Percentiles rank a stretch among this genome's conserved stretches.
Evolutionary conservation across 53 echinoderm and acorn worm species (phyloP).

Genomic region (Apostichopus leukothele): DNA sequence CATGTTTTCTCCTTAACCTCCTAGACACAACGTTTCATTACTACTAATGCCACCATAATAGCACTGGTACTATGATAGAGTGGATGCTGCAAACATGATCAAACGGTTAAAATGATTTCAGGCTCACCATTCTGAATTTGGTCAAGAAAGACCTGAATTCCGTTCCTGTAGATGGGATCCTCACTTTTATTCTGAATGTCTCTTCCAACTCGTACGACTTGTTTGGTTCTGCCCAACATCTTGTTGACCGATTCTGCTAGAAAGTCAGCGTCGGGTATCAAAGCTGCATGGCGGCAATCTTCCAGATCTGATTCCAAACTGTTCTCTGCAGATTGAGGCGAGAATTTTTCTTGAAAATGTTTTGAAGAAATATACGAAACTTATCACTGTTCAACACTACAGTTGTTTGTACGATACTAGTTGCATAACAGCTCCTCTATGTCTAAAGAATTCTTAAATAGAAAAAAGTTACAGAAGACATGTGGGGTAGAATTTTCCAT

Average conservation of each 20-base stretch:
- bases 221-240: conserved; percentile 79
- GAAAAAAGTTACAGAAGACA: too few relatives aligned
- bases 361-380: too few relatives aligned
- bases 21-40: too few relatives aligned
- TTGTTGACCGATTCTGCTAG: conserved; percentile 77
- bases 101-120: too few relatives aligned
- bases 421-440: too few relatives aligned
- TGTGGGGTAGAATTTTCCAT: too few relatives aligned
- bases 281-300: conserved; percentile 77
- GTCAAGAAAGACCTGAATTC: conserved; percentile 71
- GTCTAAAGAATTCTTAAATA: too few relatives aligned
- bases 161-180: conserved; percentile 89
- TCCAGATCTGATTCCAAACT: conserved; percentile 79
- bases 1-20: too few relatives aligned
- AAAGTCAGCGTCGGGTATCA: conserved; percentile 71
- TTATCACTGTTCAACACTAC: not conserved
- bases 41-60: too few relatives aligned
- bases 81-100: too few relatives aligned
- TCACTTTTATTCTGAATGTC: conserved; percentile 69
- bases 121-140: conserved; percentile 79
- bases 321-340: conserved; percentile 51
- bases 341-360: too few relatives aligned
- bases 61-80: too few relatives aligned
- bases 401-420: not conserved
- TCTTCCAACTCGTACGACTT: conserved; percentile 68